Percentiles rank a stretch among this genome's conserved stretches.
Conservation (phyloP, 2,797 vertebrate species). For the Todus mexicanus region DNA sequence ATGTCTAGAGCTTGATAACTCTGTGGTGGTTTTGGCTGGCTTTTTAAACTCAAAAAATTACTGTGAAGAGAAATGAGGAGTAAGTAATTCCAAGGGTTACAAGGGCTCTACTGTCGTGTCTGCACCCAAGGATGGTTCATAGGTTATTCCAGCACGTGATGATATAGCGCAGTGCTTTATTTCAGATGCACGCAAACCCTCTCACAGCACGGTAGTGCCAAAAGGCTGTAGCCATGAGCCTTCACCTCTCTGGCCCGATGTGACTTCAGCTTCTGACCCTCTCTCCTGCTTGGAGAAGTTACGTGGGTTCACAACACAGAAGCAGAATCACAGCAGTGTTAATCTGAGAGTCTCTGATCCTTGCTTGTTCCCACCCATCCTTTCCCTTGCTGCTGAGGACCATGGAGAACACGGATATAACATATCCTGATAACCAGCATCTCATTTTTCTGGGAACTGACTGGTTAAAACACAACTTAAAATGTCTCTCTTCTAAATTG, state of each 20-base stretch:
- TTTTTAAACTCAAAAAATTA: background rate
- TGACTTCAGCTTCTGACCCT: background rate
- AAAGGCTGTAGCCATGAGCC: background rate
- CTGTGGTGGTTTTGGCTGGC: background rate
- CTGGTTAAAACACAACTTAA: conserved; percentile 25
- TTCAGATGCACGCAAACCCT: background rate
- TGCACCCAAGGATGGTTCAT: background rate
- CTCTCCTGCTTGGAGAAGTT: background rate
- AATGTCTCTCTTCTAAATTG: background rate
- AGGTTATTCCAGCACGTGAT: background rate
- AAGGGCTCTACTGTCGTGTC: background rate
- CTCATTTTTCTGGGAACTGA: background rate
- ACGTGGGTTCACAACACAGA: background rate
- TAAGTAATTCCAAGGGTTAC: background rate
- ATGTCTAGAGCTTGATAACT: conserved; percentile 50
- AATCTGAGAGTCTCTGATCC: background rate
- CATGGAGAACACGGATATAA: rapidly evolving
- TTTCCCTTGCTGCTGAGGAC: background rate
- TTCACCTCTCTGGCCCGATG: background rate
- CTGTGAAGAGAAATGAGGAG: background rate
- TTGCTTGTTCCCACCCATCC: background rate
- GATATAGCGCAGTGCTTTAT: background rate
- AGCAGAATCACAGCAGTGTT: background rate
- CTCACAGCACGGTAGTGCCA: background rate
- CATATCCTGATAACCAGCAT: background rate